Percentiles rank a stretch among this genome's conserved stretches.
Conservation (phyloP, 2,888 invertebrate species). For the Tinea semifulvella region DNA sequence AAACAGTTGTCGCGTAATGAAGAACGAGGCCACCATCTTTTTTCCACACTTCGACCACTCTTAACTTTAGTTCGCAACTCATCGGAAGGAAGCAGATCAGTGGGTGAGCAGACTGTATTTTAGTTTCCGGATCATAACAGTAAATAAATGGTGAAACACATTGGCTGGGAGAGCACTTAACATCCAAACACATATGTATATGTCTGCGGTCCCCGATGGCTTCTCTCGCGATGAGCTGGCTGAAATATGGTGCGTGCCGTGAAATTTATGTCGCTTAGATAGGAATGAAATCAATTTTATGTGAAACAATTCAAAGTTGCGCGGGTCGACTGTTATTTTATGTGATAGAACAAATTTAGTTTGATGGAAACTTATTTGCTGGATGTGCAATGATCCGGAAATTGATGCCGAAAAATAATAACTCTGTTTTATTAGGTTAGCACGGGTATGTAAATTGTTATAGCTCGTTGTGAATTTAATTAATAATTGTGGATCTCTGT, state of each 20-base stretch:
- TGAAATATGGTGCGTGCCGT: constrained; percentile 35
- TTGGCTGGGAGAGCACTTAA: no score
- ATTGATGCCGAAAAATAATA: not conserved
- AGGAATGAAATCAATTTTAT: constrained; percentile 48
- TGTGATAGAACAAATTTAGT: constrained; percentile 12
- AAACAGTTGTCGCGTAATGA: no score
- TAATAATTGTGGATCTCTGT: not conserved
- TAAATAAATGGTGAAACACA: no score
- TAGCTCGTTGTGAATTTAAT: not conserved
- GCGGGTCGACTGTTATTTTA: constrained; percentile 22
- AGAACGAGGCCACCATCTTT: no score
- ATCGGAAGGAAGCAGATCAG: no score
- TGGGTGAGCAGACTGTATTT: no score
- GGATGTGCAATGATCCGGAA: constrained; percentile 9
- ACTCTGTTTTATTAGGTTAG: constrained; percentile 1
- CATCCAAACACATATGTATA: no score
- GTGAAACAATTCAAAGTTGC: constrained; percentile 40
- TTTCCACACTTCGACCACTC: no score
- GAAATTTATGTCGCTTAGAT: constrained; percentile 43
- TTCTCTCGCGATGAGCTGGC: constrained; percentile 25
- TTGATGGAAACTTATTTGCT: constrained; percentile 9
- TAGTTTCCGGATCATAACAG: no score
- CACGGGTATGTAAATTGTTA: constrained; percentile 1
- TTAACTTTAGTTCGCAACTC: no score
- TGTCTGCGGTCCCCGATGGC: constrained; percentile 12